These are phyloP conservation scores for Ormyrus pomaceus DNA, from an alignment of 2,888 invertebrate genomes.

Conservation along the genomic window DNA sequence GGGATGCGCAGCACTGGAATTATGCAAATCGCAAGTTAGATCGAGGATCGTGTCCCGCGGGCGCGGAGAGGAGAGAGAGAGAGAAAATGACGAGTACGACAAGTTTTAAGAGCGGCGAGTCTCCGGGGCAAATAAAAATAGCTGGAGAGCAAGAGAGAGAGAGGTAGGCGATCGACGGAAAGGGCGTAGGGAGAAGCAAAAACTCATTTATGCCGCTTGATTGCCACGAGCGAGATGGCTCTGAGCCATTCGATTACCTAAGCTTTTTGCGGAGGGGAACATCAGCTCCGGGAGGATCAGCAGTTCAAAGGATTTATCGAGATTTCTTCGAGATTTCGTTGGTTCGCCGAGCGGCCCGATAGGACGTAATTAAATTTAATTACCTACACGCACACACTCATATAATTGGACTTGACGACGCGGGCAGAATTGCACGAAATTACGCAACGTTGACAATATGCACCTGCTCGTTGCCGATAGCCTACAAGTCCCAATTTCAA, in stretches of 20 bases:
- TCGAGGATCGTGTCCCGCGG: constrained; percentile 72
- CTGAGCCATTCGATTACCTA: constrained; percentile 23
- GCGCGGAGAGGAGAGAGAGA: constrained; percentile 53
- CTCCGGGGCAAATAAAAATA: constrained; percentile 44
- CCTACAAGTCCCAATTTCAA: too few species aligned
- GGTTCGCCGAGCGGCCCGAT: constrained; percentile 11
- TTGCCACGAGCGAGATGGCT: constrained; percentile 7
- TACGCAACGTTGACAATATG: too few species aligned
- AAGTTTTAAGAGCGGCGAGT: background rate
- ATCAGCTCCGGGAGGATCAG: background rate
- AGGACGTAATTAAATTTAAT: constrained; percentile 38
- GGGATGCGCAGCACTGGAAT: constrained; percentile 72
- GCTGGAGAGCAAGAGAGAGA: constrained; percentile 29
- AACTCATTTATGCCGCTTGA: constrained; percentile 30
- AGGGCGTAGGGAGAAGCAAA: background rate
- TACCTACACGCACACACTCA: constrained; percentile 12
- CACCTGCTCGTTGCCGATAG: too few species aligned
- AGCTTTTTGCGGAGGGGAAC: background rate
- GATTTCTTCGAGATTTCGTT: background rate
- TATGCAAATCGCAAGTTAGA: constrained; percentile 74
- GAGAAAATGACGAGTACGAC: constrained; percentile 49
- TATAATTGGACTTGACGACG: too few species aligned
- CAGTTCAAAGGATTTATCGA: background rate
- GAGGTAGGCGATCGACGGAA: background rate
- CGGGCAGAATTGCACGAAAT: too few species aligned